These are phyloP conservation scores for Boloria euphrosyne DNA, from an alignment of 2,888 invertebrate genomes.

Conservation along the genomic window DNA sequence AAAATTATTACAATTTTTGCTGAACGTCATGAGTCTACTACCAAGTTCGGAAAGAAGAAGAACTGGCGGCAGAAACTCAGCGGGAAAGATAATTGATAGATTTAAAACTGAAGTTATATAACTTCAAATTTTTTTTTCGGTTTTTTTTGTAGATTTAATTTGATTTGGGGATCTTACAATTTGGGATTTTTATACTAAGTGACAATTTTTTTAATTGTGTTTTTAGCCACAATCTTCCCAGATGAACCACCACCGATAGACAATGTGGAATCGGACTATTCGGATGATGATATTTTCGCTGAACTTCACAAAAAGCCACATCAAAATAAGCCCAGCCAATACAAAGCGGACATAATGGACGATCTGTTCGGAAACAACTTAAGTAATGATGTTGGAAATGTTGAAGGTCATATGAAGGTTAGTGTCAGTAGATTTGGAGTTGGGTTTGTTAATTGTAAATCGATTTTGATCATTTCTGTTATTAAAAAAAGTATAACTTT, in stretches of 20 bases:
- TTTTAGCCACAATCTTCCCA: slow-evolving; percentile 71
- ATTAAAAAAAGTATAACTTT: no score
- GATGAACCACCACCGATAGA: slow-evolving; percentile 83
- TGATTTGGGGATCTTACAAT: no score
- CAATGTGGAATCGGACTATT: slow-evolving; percentile 42
- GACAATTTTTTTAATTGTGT: slow-evolving; percentile 2
- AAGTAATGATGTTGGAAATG: slow-evolving; percentile 20
- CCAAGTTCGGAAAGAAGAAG: no score
- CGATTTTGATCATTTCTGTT: no score
- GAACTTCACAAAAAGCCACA: slow-evolving; percentile 57
- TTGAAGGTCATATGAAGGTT: background rate
- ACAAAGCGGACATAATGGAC: slow-evolving; percentile 37
- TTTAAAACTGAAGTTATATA: no score
- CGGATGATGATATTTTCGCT: slow-evolving; percentile 65
- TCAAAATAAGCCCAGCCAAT: slow-evolving; percentile 32
- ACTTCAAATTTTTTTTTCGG: no score
- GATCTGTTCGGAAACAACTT: slow-evolving; percentile 52
- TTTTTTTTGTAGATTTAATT: no score
- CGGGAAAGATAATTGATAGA: no score
- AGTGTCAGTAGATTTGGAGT: background rate
- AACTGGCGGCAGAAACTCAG: no score
- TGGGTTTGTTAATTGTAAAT: background rate
- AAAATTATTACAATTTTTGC: no score
- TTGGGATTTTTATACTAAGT: no score
- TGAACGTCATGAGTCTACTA: no score